phyloP scores from a whole-genome alignment of 2,888 invertebrate genomes.

The Pardosa pseudoannulata region DNA sequence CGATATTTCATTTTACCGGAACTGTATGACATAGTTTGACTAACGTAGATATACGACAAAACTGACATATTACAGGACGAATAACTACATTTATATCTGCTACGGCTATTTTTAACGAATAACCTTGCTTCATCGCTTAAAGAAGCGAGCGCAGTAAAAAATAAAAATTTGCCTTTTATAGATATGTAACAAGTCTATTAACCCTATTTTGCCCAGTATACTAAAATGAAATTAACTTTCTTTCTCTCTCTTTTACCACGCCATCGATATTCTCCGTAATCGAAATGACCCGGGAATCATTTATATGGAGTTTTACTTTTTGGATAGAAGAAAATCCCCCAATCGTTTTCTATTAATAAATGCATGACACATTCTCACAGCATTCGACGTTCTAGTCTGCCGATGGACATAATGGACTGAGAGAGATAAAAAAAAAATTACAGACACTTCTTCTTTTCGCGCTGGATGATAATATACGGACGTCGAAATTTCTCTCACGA shows the following conservation, averaged over 20 bases:
- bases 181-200: conserved; percentile 5
- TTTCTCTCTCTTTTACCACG: background rate
- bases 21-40: too few species aligned
- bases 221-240: background rate
- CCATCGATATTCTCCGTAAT: background rate
- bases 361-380: conserved; percentile 22
- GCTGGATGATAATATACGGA: background rate
- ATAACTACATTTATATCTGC: too few species aligned
- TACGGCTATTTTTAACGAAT: too few species aligned
- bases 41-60: too few species aligned
- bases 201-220: background rate
- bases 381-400: background rate
- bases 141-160: too few species aligned
- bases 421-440: background rate
- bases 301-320: background rate
- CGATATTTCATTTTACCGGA: too few species aligned
- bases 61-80: too few species aligned
- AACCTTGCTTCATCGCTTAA: too few species aligned
- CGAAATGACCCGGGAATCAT: background rate
- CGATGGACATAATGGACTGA: background rate
- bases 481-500: background rate
- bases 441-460: background rate
- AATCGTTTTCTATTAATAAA: conserved; percentile 59
- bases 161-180: background rate
- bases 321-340: background rate